phyloP scores from a whole-genome alignment of 2,797 vertebrate genomes.

The Craterocephalus amniculus region DNA sequence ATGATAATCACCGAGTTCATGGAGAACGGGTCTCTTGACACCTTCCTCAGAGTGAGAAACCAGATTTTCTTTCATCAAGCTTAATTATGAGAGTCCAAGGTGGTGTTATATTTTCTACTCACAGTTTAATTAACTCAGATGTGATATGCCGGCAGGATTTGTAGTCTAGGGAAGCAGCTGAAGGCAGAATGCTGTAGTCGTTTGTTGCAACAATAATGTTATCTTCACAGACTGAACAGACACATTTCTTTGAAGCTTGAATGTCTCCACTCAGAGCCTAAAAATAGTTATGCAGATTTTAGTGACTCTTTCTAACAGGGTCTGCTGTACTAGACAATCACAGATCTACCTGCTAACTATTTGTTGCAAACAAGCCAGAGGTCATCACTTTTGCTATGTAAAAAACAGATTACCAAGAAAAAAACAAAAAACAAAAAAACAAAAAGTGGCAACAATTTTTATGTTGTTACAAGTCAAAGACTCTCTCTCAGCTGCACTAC shows the following conservation, averaged over 20 bases:
- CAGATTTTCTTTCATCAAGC: background rate
- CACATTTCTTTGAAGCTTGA: constrained; percentile 22
- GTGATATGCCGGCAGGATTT: background rate
- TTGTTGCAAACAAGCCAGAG: constrained; percentile 39
- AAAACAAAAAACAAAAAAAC: too few species aligned
- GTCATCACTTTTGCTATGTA: background rate
- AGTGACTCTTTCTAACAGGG: constrained; percentile 10
- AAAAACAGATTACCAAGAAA: too few species aligned
- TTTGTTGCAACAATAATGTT: constrained; percentile 1
- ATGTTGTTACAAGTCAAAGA: constrained; percentile 2
- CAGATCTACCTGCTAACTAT: constrained; percentile 12
- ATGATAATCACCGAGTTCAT: constrained; percentile 99
- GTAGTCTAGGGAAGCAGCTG: background rate
- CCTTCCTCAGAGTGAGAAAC: constrained; percentile 91
- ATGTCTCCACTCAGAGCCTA: constrained; percentile 22
- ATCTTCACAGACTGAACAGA: constrained; percentile 24
- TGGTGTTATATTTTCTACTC: background rate
- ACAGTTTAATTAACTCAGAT: background rate
- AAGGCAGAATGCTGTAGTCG: constrained; percentile 5
- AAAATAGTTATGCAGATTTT: constrained; percentile 18
- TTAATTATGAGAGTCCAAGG: background rate
- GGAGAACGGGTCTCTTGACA: constrained; percentile 97
- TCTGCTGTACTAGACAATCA: constrained; percentile 17
- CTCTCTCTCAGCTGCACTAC: too few species aligned
- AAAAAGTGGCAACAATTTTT: too few species aligned